phyloP scores from a whole-genome alignment of 2,113 vertebrate species.

The Alexandromys fortis region DNA sequence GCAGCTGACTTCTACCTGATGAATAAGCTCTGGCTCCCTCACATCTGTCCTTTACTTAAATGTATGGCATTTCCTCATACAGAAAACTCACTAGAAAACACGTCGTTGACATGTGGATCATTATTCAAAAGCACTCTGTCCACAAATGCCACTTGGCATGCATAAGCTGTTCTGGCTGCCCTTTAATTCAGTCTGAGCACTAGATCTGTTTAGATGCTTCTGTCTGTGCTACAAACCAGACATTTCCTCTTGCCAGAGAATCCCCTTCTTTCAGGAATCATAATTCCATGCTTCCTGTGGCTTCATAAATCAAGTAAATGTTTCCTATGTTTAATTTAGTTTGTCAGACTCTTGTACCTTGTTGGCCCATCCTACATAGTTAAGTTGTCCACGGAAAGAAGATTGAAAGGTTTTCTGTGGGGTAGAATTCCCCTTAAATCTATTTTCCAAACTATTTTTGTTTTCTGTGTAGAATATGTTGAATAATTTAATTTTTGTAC shows the following conservation, averaged over 20 bases:
- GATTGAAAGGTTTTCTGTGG: background rate
- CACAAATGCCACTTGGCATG: background rate
- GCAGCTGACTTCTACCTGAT: background rate
- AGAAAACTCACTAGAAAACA: background rate
- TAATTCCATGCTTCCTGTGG: background rate
- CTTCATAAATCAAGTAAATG: background rate
- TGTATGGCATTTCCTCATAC: background rate
- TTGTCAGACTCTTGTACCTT: background rate
- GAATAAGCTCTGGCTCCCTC: background rate
- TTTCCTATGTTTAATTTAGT: background rate
- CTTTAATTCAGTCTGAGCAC: background rate
- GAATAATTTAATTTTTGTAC: background rate
- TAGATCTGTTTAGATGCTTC: too few species aligned
- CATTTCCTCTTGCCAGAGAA: background rate
- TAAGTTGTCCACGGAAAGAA: background rate
- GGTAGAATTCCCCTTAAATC: background rate
- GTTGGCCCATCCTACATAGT: background rate
- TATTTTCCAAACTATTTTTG: background rate
- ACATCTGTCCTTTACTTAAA: background rate
- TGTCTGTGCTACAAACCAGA: fast-evolving
- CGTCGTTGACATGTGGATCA: background rate
- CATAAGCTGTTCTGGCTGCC: background rate
- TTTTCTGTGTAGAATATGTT: background rate
- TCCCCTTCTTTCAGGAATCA: background rate
- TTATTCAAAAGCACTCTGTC: background rate